Base-by-base conservation (phyloP, 2,797 vertebrate genomes). In the Eospalax fontanierii region DNA sequence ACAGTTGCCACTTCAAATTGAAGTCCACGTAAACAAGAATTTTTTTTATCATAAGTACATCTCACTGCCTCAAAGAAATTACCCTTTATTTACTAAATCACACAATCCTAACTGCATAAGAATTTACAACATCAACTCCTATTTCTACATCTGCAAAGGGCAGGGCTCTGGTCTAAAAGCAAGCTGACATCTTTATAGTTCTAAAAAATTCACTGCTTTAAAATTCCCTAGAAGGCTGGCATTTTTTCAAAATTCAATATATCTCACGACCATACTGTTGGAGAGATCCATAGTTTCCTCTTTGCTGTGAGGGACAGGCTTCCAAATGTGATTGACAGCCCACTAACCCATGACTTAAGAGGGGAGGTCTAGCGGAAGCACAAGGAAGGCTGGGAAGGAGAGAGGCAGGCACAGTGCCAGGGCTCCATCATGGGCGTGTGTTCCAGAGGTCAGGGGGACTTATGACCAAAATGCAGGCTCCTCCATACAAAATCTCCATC, bases 181-280 rank as follows among this genome's bases (percentile, higher is more conserved):
- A 33, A 35, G 74, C 38, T 89, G 26, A 26, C 46, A 70, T 35
- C 5, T 86, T 85, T 73, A 38, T 71, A 71, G 28, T 43, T 73
- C 43, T 74, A 68, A 92, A 68, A 92, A 92, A 63, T 75, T 78
- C 61, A 90, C 0, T 35, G 12, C 3, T 93, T 59, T 89, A 86
- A 82, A 93, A 19, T 33, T 68, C 70, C 40, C 70, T 12, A 95
- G 14, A 89, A 91, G 74, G 88, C 40, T 83, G 21, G 63, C 63
- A 91, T 79, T 93, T 74, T 16, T 54, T 78, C 50, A 84, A 84
- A 83, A 89, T 59, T 61, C 79, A 87, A 79, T 57, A 65, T 74
- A 93, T 75, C 35, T 81, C 76, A 89, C 7, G 26, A 71, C 65
- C n/a, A n/a, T n/a, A n/a, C n/a, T n/a, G n/a, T n/a, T n/a, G n/a